Evolutionary conservation across 2,888 invertebrate species (phyloP).

Genomic region (Neoscelio sp.): DNA sequence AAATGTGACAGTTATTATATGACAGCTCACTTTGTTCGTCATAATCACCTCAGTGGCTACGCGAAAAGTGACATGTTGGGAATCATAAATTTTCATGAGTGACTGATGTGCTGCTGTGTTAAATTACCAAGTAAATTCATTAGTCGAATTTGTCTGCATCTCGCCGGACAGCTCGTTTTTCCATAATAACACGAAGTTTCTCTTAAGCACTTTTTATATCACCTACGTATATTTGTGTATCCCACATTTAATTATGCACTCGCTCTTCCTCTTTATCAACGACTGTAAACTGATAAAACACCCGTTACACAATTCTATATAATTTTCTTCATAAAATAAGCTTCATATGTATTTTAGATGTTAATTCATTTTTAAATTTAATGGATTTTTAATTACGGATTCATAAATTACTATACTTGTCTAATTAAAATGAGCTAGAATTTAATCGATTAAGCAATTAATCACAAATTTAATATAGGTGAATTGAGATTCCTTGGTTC

Average conservation of each 20-base stretch:
- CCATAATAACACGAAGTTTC: slow-evolving; percentile 58
- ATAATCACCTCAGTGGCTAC: slow-evolving; percentile 48
- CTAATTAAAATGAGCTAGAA: slow-evolving; percentile 9
- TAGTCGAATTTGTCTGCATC: slow-evolving; percentile 57
- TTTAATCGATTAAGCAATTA: slow-evolving; percentile 47
- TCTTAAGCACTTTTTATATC: slow-evolving; percentile 51
- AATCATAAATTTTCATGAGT: slow-evolving; percentile 57
- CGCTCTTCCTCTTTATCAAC: slow-evolving; percentile 1
- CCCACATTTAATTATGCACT: slow-evolving; percentile 23
- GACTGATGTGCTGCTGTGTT: slow-evolving; percentile 51
- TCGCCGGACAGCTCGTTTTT: slow-evolving; percentile 55
- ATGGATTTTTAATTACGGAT: too few relatives aligned
- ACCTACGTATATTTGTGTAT: not conserved
- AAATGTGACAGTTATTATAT: slow-evolving; percentile 48
- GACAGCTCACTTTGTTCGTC: slow-evolving; percentile 55
- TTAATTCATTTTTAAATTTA: too few relatives aligned
- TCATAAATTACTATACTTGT: not conserved
- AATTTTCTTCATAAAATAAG: too few relatives aligned
- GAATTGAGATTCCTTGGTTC: slow-evolving; percentile 41
- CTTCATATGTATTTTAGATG: too few relatives aligned
- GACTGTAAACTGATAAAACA: not conserved
- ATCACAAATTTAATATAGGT: slow-evolving; percentile 35
- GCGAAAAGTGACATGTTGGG: slow-evolving; percentile 56
- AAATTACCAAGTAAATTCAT: slow-evolving; percentile 62
- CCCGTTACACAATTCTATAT: not conserved